Base-by-base conservation (phyloP, 2,888 invertebrate species). In the Hipparchia sbordonii region DNA sequence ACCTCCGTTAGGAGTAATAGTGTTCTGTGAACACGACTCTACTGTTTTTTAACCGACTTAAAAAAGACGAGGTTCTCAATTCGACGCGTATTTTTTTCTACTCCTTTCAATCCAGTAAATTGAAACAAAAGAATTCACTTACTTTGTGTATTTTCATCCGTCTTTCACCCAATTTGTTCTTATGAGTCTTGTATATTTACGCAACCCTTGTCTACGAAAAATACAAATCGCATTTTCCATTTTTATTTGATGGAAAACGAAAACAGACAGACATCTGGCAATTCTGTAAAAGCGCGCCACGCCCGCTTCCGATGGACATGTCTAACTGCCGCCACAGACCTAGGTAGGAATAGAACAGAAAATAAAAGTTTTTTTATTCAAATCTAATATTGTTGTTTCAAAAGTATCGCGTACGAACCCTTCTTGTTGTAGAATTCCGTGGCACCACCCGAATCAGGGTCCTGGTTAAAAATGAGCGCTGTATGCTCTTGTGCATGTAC, bases 251-350 rank as follows among this genome's bases (percentile, higher is more conserved):
- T 74, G 77, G 76, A 87, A 87, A 85, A 84, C 83, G 82, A 82
- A 81, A 82, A 82, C 81, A 80, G 83, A 72, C 84, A 80, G 82
- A 82, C 85, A 86, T 87, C 87, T 87, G 84, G 88, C 89, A 89
- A 91, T 91, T 87, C 87, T 88, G 89, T 88, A 85, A 89, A 89
- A 88, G 88, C 85, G 74, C 75, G 83, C 87, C 91, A 91, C 92
- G 90, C 92, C 92, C 79, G 83, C 80, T 89, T 92, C 91, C 92
- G 91, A 91, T 91, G 87, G 89, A 88, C 85, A 82, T 76, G 84
- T 83, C 88, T 86, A 85, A 84, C 81, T 79, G 75, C 77, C 74
- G 70, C 65, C 67, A 13, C 72, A 81, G 82, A 77, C 48, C 54
- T 48, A 72, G 6, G 0, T 65, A 76, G 0, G 0, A 3, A 5